Evolutionary conservation across 2,113 vertebrate genomes (phyloP), one percentile per base, ranked within the genome.

Genomic region (Ranitomeya imitator): DNA sequence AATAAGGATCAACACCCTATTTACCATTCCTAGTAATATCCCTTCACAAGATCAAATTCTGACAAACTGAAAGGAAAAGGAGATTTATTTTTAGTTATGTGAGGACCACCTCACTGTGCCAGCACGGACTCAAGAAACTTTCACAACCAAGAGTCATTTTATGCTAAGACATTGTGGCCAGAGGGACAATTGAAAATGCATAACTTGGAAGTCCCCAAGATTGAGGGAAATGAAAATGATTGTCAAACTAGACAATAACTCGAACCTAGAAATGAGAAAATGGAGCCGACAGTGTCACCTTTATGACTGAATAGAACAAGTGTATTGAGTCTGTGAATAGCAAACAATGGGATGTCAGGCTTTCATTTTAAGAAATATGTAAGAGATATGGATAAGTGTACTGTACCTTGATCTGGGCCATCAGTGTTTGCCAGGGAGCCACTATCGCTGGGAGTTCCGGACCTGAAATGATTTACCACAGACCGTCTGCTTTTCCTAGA

Each of bases 351-450:
- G 19, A 54, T 78, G 54, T 78, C 51, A 78, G 76, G 19, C 51
- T 54, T 52, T 55, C 73, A 52, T 76, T 13, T 55, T 13, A 55
- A 23, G n/a, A 52, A 51, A 52, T 55, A 54, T 37, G 26, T 19
- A 13, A 55, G 51, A 52, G 55, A 78, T 54, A 23, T 45, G 21
- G 31, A 59, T 65, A 65, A 65, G 31, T 65, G 19, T 61, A 76
- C 23, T 74, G 13, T 86, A 86, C 85, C 85, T 86, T 63, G 59
- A 52, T 78, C 69, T 67, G 57, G 19, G 37, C 45, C 37, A 21
- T 65, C 85, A 69, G 76, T 37, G 18, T 23, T 65, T 37, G 60
- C 51, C 26, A 76, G 45, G 45, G 76, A 69, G 77, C 55, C 60
- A 23, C 61, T 80, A 61, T 57, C 51, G n/a, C 31, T 71, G 61